A percentile compares a stretch with the other conserved stretches of the same genome.
These are phyloP conservation scores for Bilobella aurantiaca DNA, from an alignment of 1,140 invertebrate species.

Conservation along the genomic window DNA sequence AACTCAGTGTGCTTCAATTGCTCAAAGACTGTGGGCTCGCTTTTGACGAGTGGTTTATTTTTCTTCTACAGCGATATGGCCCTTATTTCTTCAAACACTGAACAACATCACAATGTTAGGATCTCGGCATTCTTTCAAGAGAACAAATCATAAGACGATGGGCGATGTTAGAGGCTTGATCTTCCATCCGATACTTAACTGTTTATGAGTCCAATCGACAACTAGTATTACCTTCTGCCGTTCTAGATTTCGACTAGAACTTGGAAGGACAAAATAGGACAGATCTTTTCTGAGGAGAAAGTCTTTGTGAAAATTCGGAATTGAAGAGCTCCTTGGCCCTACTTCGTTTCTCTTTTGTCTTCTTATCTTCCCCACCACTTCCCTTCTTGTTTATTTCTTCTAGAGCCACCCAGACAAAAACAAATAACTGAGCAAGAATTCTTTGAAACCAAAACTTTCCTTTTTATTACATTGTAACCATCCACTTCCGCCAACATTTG, in stretches of 20 bases:
- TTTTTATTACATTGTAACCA: not conserved
- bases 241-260: not conserved
- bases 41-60: not conserved
- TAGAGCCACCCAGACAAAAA: not conserved
- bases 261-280: not conserved
- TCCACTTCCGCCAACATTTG: not conserved
- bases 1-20: not conserved
- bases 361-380: not conserved
- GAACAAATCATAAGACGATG: slow-evolving; percentile 18
- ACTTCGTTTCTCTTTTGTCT: not conserved
- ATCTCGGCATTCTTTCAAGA: not conserved
- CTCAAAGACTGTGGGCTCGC: not conserved
- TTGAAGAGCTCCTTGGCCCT: not conserved
- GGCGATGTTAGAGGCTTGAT: slow-evolving; percentile 22
- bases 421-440: not conserved
- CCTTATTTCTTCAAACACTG: not conserved
- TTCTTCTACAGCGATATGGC: not conserved
- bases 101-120: not conserved
- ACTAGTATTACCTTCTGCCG: not conserved
- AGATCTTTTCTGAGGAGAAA: not conserved
- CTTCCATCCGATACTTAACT: slow-evolving; percentile 21
- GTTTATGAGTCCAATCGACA: slow-evolving; percentile 19
- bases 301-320: not conserved
- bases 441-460: not conserved
- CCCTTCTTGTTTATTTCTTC: not conserved